Conservation (phyloP, 1,140 invertebrate species). For the Uloborus diversus region DNA sequence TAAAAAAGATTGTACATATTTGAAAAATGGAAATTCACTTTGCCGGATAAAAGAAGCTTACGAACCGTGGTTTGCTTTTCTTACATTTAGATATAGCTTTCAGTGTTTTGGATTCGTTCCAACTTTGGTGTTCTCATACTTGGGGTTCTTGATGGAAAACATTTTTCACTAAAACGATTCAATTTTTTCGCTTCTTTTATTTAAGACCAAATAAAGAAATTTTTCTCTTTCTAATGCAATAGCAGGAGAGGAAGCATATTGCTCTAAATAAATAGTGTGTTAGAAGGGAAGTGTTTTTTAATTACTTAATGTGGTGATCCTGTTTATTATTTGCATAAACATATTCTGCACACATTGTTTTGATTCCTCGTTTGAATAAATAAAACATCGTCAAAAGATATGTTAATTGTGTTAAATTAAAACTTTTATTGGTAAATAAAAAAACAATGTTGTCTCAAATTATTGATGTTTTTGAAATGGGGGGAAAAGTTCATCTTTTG, state of each 20-base stretch:
- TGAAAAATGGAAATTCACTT: conserved; percentile 27
- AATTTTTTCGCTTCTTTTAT: not conserved
- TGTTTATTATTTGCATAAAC: too few species aligned
- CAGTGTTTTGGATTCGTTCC: conserved; percentile 11
- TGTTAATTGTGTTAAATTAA: too few species aligned
- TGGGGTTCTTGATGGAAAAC: not conserved
- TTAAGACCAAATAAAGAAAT: not conserved
- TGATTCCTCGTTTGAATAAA: too few species aligned
- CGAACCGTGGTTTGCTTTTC: not conserved
- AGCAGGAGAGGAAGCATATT: too few species aligned
- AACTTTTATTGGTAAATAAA: too few species aligned
- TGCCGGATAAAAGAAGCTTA: not conserved
- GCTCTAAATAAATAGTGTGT: not conserved
- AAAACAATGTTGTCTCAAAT: too few species aligned
- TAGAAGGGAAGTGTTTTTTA: not conserved
- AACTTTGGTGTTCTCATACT: not conserved
- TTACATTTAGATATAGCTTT: conserved; percentile 6
- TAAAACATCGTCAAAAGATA: too few species aligned
- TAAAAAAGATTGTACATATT: conserved; percentile 2
- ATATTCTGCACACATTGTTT: too few species aligned
- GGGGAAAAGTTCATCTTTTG: too few species aligned
- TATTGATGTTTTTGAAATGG: too few species aligned
- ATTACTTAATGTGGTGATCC: too few species aligned
- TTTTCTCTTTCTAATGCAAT: too few species aligned
- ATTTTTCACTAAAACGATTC: conserved; percentile 13